Conservation (phyloP, 1,140 invertebrate species). For the Eupeodes corollae region DNA sequence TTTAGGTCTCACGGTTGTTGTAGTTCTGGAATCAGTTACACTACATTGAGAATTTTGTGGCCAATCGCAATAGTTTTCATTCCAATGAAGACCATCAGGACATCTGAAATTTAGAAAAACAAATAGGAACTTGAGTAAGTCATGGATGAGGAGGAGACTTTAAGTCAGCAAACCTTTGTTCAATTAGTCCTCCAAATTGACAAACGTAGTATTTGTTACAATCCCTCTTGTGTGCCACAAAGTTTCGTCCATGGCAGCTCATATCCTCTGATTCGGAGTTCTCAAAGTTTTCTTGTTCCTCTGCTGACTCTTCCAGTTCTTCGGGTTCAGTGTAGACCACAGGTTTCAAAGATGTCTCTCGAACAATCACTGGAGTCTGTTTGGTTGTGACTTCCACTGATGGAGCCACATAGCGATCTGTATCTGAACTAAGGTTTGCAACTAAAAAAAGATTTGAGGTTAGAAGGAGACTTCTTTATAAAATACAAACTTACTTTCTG, state of each 20-base stretch:
- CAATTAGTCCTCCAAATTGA: conserved; percentile 52
- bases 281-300: conserved; percentile 13
- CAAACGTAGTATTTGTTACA: conserved; percentile 74
- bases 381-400: neutral
- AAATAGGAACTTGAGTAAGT: neutral
- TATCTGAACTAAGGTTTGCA: too few relatives aligned
- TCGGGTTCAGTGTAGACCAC: conserved; percentile 1
- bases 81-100: conserved; percentile 62
- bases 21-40: conserved; percentile 13
- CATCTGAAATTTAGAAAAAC: conserved; percentile 45
- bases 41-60: conserved; percentile 54
- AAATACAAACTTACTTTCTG: conserved; percentile 23
- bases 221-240: conserved; percentile 50
- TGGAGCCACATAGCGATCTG: neutral
- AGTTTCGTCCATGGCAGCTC: conserved; percentile 49
- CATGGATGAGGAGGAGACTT: neutral
- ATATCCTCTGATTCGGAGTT: conserved; percentile 21
- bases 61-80: conserved; percentile 67
- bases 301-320: conserved; percentile 1
- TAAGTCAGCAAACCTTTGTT: conserved; percentile 39
- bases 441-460: too few relatives aligned
- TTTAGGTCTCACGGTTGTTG: neutral
- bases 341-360: neutral
- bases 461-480: neutral
- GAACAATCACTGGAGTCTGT: neutral